Evolutionary conservation across 2,113 vertebrate genomes (phyloP).

Genomic region (Corvus moneduloides): DNA sequence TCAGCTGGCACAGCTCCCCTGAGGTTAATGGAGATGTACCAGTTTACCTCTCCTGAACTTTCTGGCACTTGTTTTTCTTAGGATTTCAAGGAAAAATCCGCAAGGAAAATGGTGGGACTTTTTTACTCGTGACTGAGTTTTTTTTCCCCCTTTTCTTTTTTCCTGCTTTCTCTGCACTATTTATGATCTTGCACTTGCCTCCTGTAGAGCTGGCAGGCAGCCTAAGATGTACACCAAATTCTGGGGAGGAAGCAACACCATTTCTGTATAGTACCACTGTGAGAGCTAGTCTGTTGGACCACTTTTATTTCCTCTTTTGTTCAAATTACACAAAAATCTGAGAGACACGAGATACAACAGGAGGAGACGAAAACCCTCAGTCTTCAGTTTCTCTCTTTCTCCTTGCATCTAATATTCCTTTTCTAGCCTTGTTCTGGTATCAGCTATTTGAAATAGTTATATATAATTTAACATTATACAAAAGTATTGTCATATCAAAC

Average conservation of each 20-base stretch:
- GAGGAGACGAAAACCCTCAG: constrained; percentile 61
- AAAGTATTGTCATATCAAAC: constrained; percentile 89
- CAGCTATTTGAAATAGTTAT: constrained; percentile 82
- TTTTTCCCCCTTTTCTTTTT: neutral
- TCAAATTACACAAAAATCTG: constrained; percentile 71
- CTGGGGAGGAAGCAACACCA: constrained; percentile 55
- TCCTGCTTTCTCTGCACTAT: constrained; percentile 23
- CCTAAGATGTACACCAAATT: constrained; percentile 60
- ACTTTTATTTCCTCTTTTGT: constrained; percentile 67
- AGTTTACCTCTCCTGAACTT: neutral
- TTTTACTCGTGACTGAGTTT: neutral
- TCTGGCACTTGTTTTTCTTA: neutral
- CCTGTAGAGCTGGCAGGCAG: constrained; percentile 61
- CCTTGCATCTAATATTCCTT: constrained; percentile 75
- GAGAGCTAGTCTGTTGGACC: constrained; percentile 18
- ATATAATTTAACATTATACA: constrained; percentile 88
- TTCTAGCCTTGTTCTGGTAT: constrained; percentile 74
- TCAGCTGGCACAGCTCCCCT: neutral
- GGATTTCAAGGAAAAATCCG: neutral
- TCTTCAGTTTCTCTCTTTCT: constrained; percentile 72
- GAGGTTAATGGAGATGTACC: neutral
- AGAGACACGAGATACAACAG: constrained; percentile 59
- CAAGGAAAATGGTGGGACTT: neutral
- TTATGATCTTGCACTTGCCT: constrained; percentile 46
- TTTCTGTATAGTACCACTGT: constrained; percentile 31